Percentiles rank a stretch among this genome's conserved stretches.
phyloP scores from a whole-genome alignment of 1,140 invertebrate species.

The Orchestia grillus region DNA sequence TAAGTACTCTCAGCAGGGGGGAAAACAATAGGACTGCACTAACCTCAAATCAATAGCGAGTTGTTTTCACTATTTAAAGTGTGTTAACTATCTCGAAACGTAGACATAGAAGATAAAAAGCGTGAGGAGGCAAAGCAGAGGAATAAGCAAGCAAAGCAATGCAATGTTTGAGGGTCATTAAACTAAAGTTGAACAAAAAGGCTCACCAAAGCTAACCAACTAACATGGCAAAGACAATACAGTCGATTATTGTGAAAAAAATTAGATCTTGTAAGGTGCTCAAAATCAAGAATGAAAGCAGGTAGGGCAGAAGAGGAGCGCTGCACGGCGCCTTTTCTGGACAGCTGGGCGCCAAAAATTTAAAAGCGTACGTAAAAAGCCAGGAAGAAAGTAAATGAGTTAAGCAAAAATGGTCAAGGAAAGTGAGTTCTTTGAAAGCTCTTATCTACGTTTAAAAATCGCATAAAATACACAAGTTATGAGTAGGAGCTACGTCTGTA shows the following conservation, averaged over 20 bases:
- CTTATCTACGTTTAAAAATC: slow-evolving; percentile 34
- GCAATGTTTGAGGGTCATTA: neutral
- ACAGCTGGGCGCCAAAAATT: neutral
- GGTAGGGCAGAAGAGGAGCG: neutral
- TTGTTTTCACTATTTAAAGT: neutral
- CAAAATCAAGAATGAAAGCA: neutral
- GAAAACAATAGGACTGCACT: neutral
- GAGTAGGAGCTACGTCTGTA: neutral
- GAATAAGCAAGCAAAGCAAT: neutral
- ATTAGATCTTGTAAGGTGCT: neutral
- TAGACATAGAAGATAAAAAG: slow-evolving; percentile 1
- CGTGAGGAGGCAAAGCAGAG: slow-evolving; percentile 4
- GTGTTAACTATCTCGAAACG: neutral
- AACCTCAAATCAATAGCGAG: neutral
- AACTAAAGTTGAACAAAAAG: neutral
- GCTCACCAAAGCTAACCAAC: slow-evolving; percentile 6
- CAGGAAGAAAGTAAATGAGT: neutral
- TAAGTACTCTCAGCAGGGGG: neutral
- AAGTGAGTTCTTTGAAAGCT: neutral
- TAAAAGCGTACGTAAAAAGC: slow-evolving; percentile 4
- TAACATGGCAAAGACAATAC: neutral
- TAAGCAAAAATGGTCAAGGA: neutral
- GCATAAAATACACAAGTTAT: slow-evolving; percentile 40
- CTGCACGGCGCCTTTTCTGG: neutral
- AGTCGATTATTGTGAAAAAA: slow-evolving; percentile 3